These are phyloP conservation scores for Polyommatus icarus DNA, from an alignment of 2,888 invertebrate species.

Conservation along the genomic window DNA sequence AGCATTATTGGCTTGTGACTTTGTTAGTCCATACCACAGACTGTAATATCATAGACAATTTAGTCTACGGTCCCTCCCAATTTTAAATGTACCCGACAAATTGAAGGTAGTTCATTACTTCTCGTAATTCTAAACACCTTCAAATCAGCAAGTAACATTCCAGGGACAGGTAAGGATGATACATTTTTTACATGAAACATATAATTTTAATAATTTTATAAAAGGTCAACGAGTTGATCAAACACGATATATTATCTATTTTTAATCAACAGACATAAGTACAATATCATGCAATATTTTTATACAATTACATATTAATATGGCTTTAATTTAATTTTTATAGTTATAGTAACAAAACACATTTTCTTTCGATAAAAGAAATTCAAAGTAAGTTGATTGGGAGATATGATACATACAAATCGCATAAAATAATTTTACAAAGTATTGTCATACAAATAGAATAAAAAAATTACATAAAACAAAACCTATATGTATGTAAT, in stretches of 20 bases:
- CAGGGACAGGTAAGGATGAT: neutral
- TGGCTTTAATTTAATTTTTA: neutral
- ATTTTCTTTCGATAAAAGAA: neutral
- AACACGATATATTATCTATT: neutral
- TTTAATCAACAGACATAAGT: neutral
- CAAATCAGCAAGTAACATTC: neutral
- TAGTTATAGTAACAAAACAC: neutral
- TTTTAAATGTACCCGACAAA: neutral
- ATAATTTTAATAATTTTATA: neutral
- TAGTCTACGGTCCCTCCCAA: neutral
- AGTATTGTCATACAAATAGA: too few relatives aligned
- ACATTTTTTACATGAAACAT: neutral
- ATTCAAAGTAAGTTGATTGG: neutral
- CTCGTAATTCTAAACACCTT: neutral
- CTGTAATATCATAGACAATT: neutral
- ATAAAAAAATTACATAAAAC: too few relatives aligned
- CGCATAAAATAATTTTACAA: too few relatives aligned
- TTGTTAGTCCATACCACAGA: constrained; percentile 7
- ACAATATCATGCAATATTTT: neutral
- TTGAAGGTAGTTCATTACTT: neutral
- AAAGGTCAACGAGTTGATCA: constrained; percentile 1
- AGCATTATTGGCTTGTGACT: constrained; percentile 16
- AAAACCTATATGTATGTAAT: neutral
- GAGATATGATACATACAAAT: too few relatives aligned
- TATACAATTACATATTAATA: neutral